phyloP scores from a whole-genome alignment of 2,797 vertebrate species.

The Xenopus petersii region DNA sequence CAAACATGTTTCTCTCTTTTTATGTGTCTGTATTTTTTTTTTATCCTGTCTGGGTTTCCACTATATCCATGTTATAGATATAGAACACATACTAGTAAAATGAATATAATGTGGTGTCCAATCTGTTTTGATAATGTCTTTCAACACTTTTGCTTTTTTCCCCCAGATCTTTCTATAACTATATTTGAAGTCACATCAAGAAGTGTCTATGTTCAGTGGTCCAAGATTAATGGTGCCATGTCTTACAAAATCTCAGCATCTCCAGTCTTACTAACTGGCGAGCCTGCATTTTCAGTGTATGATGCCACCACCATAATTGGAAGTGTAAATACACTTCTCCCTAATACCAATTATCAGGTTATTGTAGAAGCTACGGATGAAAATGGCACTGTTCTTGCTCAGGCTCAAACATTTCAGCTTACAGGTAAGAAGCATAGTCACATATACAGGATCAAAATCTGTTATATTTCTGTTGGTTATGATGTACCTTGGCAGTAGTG shows the following conservation, averaged over 20 bases:
- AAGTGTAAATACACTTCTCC: constrained; percentile 63
- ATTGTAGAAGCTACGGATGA: constrained; percentile 65
- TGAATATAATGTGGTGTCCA: too few species aligned
- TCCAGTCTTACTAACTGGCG: constrained; percentile 44
- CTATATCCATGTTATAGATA: too few species aligned
- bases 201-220: constrained; percentile 66
- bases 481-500: too few species aligned
- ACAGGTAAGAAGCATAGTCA: constrained; percentile 60
- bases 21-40: too few species aligned
- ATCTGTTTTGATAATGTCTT: too few species aligned
- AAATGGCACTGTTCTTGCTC: constrained; percentile 48
- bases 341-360: constrained; percentile 61
- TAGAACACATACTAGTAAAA: too few species aligned
- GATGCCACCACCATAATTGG: constrained; percentile 69
- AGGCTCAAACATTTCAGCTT: constrained; percentile 46
- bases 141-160: not conserved
- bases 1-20: too few species aligned
- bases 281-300: constrained; percentile 58
- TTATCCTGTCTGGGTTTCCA: too few species aligned
- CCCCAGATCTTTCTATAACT: constrained; percentile 58
- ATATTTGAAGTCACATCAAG: constrained; percentile 68
- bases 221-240: constrained; percentile 56
- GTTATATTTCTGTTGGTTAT: too few species aligned
- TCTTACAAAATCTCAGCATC: constrained; percentile 70
- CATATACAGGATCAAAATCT: too few species aligned